These are phyloP conservation scores for Drosophila lacteicornis DNA, from an alignment of 1,140 invertebrate species.

Conservation along the genomic window DNA sequence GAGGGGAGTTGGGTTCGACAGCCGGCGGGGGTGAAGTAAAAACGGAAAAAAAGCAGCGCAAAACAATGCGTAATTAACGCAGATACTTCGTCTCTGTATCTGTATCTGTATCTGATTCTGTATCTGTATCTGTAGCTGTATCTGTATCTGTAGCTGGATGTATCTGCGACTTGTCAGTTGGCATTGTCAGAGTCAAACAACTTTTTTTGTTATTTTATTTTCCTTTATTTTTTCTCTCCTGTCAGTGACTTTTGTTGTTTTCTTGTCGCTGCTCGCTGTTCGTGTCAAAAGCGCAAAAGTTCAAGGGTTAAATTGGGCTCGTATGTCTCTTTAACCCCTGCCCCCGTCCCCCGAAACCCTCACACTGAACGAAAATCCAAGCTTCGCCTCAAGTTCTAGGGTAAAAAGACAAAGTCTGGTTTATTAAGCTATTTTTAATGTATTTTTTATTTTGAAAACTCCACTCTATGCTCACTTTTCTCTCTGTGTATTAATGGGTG, in stretches of 20 bases:
- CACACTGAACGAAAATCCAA: background rate
- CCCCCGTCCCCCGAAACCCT: background rate
- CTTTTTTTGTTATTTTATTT: conserved; percentile 42
- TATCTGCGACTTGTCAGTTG: conserved; percentile 66
- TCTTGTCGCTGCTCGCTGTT: conserved; percentile 12
- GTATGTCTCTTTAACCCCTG: conserved; percentile 3
- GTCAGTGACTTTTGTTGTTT: conserved; percentile 45
- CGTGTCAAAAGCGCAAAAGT: conserved; percentile 75
- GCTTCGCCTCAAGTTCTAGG: too few relatives aligned
- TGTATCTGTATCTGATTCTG: conserved; percentile 10
- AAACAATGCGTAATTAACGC: conserved; percentile 80
- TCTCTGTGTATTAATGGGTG: background rate
- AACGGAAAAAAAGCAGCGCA: conserved; percentile 8
- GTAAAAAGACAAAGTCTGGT: background rate
- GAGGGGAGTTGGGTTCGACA: conserved; percentile 48
- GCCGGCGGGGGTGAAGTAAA: conserved; percentile 6
- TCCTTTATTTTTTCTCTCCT: background rate
- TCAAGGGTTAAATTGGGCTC: conserved; percentile 72
- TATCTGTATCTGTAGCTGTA: conserved; percentile 4
- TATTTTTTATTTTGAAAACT: background rate
- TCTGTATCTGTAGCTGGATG: conserved; percentile 25
- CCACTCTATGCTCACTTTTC: background rate
- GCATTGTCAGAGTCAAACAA: conserved; percentile 78
- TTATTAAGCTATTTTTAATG: background rate
- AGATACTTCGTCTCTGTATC: conserved; percentile 27